Evolutionary conservation across 2,888 invertebrate genomes (phyloP), one percentile per base, ranked within the genome.

Genomic region (Nomada ferruginata): DNA sequence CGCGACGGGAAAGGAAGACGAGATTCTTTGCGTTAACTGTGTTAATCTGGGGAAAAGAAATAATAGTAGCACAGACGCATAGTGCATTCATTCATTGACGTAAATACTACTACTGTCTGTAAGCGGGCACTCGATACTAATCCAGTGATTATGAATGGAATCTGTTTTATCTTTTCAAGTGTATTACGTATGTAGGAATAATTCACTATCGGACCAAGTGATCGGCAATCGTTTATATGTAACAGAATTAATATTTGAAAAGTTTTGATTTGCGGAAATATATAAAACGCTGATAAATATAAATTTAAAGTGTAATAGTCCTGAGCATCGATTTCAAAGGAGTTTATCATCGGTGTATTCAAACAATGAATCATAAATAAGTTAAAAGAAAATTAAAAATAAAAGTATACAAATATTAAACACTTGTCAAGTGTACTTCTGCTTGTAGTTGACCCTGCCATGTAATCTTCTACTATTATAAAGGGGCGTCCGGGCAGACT

Each of bases 401-500:
- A 26, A 13, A 26, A 9, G 10, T 18, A 44, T 1, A 20, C 44
- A 74, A 36, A 23, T 47, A 3, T 5, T 1, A 20, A 20, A n/a
- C n/a, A 61, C 44, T 47, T 20, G 11, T 59, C 52, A 53, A 47
- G n/a, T 11, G 44, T 64, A 13, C 53, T 44, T 61, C 55, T 20
- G 63, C 26, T 55, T 74, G 74, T 60, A 66, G 26, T 68, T 82
- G 76, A 77, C 78, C 85, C 78, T 85, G 79, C 69, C 57, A 65
- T 64, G 70, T 76, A 87, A 84, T 87, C 76, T 78, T 78, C 42
- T 47, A 57, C 47, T 64, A 84, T 82, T 87, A 81, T 47, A 74
- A 86, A 80, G 88, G 88, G 88, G 88, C 88, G 88, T 88, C 50
- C 80, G 59, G 52, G 59, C 70, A 64, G 74, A 77, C 70, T 89